These are phyloP conservation scores for Apodemus sylvaticus DNA, from an alignment of 2,113 vertebrate species.

Conservation along the genomic window DNA sequence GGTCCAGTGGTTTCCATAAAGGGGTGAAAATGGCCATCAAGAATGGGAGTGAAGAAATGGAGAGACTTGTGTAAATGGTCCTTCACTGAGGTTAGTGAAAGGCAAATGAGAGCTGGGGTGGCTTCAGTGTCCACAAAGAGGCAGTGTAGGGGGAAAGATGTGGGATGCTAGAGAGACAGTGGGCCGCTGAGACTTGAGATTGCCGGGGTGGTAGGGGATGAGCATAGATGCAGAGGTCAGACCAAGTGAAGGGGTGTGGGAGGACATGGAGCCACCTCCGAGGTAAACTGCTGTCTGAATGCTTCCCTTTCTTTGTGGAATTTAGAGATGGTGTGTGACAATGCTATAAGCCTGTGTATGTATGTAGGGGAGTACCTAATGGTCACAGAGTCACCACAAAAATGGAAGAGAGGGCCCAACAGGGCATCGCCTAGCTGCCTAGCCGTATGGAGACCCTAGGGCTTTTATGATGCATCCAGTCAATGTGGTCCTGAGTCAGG, in stretches of 20 bases:
- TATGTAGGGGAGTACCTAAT: background rate
- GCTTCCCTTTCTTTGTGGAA: slow-evolving; percentile 40
- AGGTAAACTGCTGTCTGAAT: slow-evolving; percentile 16
- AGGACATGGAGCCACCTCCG: background rate
- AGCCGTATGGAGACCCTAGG: background rate
- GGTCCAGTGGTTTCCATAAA: background rate
- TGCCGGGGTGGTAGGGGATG: background rate
- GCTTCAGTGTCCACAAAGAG: background rate
- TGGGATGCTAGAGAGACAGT: background rate
- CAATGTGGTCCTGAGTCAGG: background rate
- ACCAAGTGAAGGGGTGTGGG: background rate
- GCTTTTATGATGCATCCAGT: background rate
- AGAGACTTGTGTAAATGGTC: background rate
- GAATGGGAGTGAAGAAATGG: slow-evolving; percentile 30
- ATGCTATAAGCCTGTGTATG: background rate
- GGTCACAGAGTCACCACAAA: background rate
- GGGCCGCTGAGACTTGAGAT: background rate
- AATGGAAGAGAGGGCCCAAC: background rate
- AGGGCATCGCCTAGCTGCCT: background rate
- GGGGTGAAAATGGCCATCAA: slow-evolving; percentile 10
- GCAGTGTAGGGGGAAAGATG: background rate
- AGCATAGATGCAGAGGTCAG: background rate
- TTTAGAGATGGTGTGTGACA: background rate
- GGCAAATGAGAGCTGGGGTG: background rate
- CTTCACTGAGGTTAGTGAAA: slow-evolving; percentile 42